These are phyloP conservation scores for Notocelia uddmanniana DNA, from an alignment of 2,888 invertebrate genomes.

Conservation along the genomic window DNA sequence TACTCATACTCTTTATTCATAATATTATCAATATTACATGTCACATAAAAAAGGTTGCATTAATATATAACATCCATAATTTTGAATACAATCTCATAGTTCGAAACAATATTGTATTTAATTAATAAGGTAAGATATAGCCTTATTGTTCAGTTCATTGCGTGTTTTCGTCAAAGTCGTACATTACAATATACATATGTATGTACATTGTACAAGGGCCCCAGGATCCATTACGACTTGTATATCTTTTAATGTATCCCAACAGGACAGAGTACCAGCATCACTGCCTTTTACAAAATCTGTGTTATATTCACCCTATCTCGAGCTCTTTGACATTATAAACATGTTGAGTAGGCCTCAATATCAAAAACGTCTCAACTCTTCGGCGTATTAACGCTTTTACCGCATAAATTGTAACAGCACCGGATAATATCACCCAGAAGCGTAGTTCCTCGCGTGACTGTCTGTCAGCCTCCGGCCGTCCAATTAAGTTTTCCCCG, in stretches of 20 bases:
- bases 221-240: not conserved
- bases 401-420: constrained; percentile 1
- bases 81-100: too few species aligned
- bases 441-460: constrained; percentile 59
- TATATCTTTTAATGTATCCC: not conserved
- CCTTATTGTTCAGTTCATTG: too few species aligned
- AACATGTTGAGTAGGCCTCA: not conserved
- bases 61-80: too few species aligned
- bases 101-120: too few species aligned
- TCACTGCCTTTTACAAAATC: not conserved
- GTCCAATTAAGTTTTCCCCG: constrained; percentile 77
- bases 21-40: too few species aligned
- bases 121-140: too few species aligned
- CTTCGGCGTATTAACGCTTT: not conserved
- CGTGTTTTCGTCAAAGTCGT: too few species aligned
- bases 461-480: constrained; percentile 63
- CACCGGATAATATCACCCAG: constrained; percentile 33
- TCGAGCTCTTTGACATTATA: not conserved
- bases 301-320: not conserved
- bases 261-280: not conserved
- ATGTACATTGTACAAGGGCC: not conserved
- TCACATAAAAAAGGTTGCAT: too few species aligned
- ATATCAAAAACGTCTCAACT: not conserved
- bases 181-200: too few species aligned
- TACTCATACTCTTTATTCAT: too few species aligned